These are phyloP conservation scores for Phengaris alcon DNA, from an alignment of 2,888 invertebrate species.

Conservation along the genomic window DNA sequence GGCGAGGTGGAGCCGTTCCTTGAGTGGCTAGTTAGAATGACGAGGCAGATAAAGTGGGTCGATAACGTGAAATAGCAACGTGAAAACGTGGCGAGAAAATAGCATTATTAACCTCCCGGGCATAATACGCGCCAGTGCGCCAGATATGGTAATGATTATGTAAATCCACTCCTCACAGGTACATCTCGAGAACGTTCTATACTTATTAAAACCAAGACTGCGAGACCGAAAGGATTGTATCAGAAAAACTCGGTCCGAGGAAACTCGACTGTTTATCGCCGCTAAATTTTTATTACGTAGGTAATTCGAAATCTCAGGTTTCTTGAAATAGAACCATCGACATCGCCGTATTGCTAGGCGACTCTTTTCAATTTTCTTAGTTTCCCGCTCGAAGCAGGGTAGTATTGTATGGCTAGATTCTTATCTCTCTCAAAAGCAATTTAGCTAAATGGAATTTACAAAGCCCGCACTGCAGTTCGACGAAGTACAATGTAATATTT, in stretches of 20 bases:
- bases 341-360: constrained; percentile 69
- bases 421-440: constrained; percentile 78
- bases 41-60: constrained; percentile 74
- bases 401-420: constrained; percentile 78
- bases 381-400: constrained; percentile 69
- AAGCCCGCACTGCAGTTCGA: constrained; percentile 78
- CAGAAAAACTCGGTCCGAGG: constrained; percentile 63
- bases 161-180: constrained; percentile 77
- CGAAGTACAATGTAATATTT: constrained; percentile 77
- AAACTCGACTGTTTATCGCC: constrained; percentile 63
- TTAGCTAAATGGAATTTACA: constrained; percentile 80
- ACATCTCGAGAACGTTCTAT: constrained; percentile 76
- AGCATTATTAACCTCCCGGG: constrained; percentile 80
- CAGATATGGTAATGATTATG: constrained; percentile 81
- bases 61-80: constrained; percentile 77
- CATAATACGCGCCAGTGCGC: constrained; percentile 78
- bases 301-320: constrained; percentile 72
- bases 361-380: constrained; percentile 80
- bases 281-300: constrained; percentile 68
- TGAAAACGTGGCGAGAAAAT: constrained; percentile 79
- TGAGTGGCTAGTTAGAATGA: constrained; percentile 75
- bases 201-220: constrained; percentile 79
- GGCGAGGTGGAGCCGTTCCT: constrained; percentile 60
- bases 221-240: constrained; percentile 65
- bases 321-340: constrained; percentile 72